Percentiles rank a stretch among this genome's conserved stretches.
These are phyloP conservation scores for Aldabrachelys gigantea DNA, from an alignment of 2,113 vertebrate genomes.

Conservation along the genomic window DNA sequence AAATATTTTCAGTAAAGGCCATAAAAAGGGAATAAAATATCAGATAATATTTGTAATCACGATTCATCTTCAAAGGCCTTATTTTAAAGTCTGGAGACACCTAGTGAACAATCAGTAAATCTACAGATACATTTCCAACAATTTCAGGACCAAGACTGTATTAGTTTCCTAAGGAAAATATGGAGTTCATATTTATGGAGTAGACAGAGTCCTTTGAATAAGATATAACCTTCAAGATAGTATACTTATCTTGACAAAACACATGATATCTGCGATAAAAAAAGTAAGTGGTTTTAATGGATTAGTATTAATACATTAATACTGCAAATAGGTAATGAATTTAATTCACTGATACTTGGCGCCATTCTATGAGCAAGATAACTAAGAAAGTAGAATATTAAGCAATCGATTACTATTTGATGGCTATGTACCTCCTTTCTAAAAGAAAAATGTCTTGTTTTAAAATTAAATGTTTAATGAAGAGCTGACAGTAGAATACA, in stretches of 20 bases:
- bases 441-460: not conserved
- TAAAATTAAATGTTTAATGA: not conserved
- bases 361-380: not conserved
- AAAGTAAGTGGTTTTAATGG: not conserved
- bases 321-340: not conserved
- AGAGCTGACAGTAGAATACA: not conserved
- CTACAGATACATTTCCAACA: slow-evolving; percentile 3
- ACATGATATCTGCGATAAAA: not conserved
- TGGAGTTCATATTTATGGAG: not conserved
- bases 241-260: not conserved
- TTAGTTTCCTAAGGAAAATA: not conserved
- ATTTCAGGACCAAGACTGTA: not conserved
- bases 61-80: not conserved
- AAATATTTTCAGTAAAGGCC: not conserved
- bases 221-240: not conserved
- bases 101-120: slow-evolving; percentile 71
- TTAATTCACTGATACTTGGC: not conserved
- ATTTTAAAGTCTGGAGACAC: slow-evolving; percentile 70
- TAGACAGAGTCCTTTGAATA: not conserved
- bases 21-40: not conserved
- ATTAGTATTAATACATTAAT: not conserved
- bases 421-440: not conserved
- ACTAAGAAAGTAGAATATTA: rapidly evolving
- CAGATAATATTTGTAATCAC: not conserved
- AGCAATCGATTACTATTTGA: not conserved